These are phyloP conservation scores for Cherax quadricarinatus DNA, from an alignment of 1,140 invertebrate species.

Conservation along the genomic window DNA sequence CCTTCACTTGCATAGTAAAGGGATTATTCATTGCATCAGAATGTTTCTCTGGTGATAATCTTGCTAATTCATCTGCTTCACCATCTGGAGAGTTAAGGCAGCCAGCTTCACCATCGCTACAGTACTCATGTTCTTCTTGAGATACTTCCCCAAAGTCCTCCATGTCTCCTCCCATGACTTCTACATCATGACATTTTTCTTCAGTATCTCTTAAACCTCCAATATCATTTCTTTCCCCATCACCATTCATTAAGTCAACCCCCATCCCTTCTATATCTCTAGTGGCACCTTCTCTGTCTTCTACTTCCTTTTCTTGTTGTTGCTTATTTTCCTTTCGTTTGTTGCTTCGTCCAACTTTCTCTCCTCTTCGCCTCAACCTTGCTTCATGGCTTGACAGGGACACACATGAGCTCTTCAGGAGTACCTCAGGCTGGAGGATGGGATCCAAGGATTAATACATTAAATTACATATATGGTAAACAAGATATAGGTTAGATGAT, in stretches of 20 bases:
- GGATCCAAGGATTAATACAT: not conserved
- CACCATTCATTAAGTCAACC: not conserved
- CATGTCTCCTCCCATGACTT: not conserved
- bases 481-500: too few species aligned
- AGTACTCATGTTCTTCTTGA: constrained; percentile 45
- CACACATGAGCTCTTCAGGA: constrained; percentile 57
- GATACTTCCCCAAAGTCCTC: constrained; percentile 47
- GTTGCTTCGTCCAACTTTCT: constrained; percentile 27
- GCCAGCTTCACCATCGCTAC: constrained; percentile 35
- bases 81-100: constrained; percentile 49
- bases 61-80: constrained; percentile 26
- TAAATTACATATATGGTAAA: too few species aligned
- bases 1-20: constrained; percentile 17
- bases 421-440: constrained; percentile 36
- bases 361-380: constrained; percentile 49
- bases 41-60: constrained; percentile 9
- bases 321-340: constrained; percentile 41
- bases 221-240: not conserved
- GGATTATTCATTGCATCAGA: not conserved
- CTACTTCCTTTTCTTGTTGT: constrained; percentile 6
- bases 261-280: not conserved
- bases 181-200: not conserved
- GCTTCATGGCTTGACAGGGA: constrained; percentile 58
- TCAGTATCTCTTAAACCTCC: not conserved
- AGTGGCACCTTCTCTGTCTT: not conserved